Conservation (phyloP, 2,888 invertebrate species). For the Cheilosia urbana region DNA sequence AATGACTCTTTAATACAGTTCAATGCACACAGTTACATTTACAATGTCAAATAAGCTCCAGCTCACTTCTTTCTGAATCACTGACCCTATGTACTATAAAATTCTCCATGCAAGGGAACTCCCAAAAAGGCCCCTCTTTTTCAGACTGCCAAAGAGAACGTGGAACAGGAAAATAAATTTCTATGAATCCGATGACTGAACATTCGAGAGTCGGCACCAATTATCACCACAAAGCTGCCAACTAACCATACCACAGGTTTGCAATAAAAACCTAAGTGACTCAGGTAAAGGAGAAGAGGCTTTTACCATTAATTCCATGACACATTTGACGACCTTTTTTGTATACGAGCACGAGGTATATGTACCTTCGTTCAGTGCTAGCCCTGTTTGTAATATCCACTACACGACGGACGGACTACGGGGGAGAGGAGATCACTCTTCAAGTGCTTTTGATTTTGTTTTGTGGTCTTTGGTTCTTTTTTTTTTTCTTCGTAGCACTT, state of each 20-base stretch:
- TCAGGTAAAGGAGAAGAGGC: slow-evolving; percentile 54
- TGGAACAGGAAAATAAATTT: not conserved
- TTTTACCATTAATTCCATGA: slow-evolving; percentile 63
- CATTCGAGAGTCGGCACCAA: slow-evolving; percentile 17
- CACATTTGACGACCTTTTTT: slow-evolving; percentile 66
- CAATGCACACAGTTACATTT: not conserved
- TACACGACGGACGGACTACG: not conserved
- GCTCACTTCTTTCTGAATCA: slow-evolving; percentile 1
- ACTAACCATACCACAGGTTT: slow-evolving; percentile 14
- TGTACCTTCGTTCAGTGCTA: not conserved
- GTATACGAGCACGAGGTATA: too few species aligned
- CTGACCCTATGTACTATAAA: not conserved
- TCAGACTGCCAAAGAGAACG: not conserved
- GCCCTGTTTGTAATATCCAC: slow-evolving; percentile 36
- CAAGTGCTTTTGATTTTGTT: slow-evolving; percentile 54
- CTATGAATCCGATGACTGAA: slow-evolving; percentile 48
- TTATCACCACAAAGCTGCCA: slow-evolving; percentile 21
- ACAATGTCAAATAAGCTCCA: not conserved
- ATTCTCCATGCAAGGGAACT: not conserved
- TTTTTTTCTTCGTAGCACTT: slow-evolving; percentile 58
- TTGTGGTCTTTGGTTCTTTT: not conserved
- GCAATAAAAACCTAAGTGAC: slow-evolving; percentile 50
- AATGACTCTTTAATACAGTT: not conserved
- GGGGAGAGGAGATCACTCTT: slow-evolving; percentile 22
- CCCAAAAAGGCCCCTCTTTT: not conserved